Evolutionary conservation across 2,113 vertebrate genomes (phyloP), one percentile per base, ranked within the genome.

Genomic region (Corvus cornix): DNA sequence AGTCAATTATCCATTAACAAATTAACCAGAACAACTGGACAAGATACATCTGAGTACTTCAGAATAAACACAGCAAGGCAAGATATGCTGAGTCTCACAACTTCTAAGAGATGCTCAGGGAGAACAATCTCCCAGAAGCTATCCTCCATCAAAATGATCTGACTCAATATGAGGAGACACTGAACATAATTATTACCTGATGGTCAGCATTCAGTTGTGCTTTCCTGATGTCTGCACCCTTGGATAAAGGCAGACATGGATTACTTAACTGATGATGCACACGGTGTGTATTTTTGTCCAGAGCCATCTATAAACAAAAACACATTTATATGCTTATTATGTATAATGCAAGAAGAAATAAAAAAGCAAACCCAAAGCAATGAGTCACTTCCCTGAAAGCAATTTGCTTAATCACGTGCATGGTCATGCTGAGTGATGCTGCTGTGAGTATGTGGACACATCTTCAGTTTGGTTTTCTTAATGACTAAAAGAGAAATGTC

Each of bases 1-100:
- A 95, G 82, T 76, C 76, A 73, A 89, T 84, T 86, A 84, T 31
- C 89, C 78, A 76, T 75, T 91, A 90, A 74, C 51, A 80, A 90
- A 89, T 86, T 77, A 93, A 30, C 21, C 21, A 82, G 62, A 89
- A 75, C 51, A 95, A 43, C 26, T 51, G 51, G 43, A 31, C 37
- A 62, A 89, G 23, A 24, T 46, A 82, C 41, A 39, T 62, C 58
- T 30, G 33, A 83, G 26, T 58, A 23, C 26, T 87, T 87, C 39
- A 58, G 74, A 82, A 64, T 13, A 90, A 62, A 68, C 9, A 27
- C 21, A 79, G 30, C 28, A 67, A 86, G 31, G 41, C n/a, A 95
- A 75, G 80, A 49, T 18, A n/a, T 84, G 44, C 53, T 33, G 41
- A 84, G 18, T 33, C 66, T 85, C 33, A 20, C 13, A 73, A 1